Base-by-base conservation (phyloP, 2,113 vertebrate species). In the Otolemur garnettii region DNA sequence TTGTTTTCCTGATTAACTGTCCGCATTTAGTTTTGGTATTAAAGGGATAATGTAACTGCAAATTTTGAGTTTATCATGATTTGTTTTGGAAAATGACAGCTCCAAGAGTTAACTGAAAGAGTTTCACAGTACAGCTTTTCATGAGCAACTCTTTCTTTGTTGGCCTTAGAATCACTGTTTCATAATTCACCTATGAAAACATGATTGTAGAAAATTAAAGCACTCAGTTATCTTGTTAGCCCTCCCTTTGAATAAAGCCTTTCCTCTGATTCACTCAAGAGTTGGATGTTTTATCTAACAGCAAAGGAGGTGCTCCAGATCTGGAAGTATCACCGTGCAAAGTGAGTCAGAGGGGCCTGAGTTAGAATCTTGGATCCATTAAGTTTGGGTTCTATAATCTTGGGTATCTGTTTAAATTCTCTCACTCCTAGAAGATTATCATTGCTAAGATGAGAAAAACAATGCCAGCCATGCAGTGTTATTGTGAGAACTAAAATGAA, bases 381-480 rank as follows among this genome's bases (percentile, higher is more conserved):
- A 84, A 26, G 26, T 83, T 91, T 64, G 60, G 28, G 30, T 69
- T 84, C 74, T 90, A 8, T 85, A 38, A 55, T 79, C 55, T 92
- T 90, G 69, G 18, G 11, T 84, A 81, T 75, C n/a, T 92, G 45
- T 42, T 87, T 75, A 64, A 83, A 3, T 92, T 83, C 80, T 93
- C 21, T 84, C 85, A 86, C 30, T 69, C 50, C 78, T 83, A 87
- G 45, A 4, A 68, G 9, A 74, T 85, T 35, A 22, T 72, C 28
- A 82, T 5, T 53, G 42, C 55, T 68, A 91, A 96, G 91, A 93
- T 81, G 71, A 97, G 53, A 80, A 94, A 85, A 60, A 72, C 87
- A 69, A 72, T 92, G 71, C 13, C 53, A 83, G 50, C 7, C 21
- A 81, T 72, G 22, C 17, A 81, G 7, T 55, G 30, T 26, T 93